Evolutionary conservation across 2,113 vertebrate genomes (phyloP), one percentile per base, ranked within the genome.

Genomic region (Amazona vittata): DNA sequence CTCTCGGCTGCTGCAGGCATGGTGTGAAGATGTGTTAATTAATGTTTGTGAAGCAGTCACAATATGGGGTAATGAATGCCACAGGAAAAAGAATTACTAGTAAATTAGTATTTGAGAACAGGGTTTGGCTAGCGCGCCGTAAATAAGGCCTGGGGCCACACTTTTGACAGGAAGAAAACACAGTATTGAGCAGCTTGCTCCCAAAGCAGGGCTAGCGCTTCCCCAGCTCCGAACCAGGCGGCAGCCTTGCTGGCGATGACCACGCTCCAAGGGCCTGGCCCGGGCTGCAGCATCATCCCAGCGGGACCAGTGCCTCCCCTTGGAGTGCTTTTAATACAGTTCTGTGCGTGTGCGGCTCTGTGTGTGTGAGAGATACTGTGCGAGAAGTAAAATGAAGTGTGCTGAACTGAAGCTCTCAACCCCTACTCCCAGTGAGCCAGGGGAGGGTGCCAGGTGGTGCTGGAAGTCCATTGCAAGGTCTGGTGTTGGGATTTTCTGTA

Each of bases 281-380:
- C 0, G 1, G 37, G 26, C 4, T 2, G 22, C 52, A 67, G 49
- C 1, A 0, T 9, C 6, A 6, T 6, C 21, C 25, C 15, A 11
- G 21, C 1, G 2, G 7, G 9, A 10, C 9, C 44, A 16, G 29
- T 1, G 0, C 29, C 7, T 10, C 50, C 52, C 46, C 50, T 67
- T 3, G 12, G 41, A 12, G 60, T 2, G 39, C 12, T 60, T 79
- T 52, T 11, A 52, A 5, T 2, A 15, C 50, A 46, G 25, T 9
- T 46, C 18, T 0, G 0, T 12, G 39, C 33, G 44, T 4, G 2
- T 4, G 17, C 12, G 37, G 33, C 33, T 52, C 20, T 59, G 33
- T 39, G 24, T 3, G 31, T 5, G 6, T 0, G 4, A 2, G 7
- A 35, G 26, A 25, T 37, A 37, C 37, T 37, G 37, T 37, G 37